Evolutionary conservation across 2,888 invertebrate species (phyloP), one percentile per base, ranked within the genome.

Genomic region (Oconnorella tubifera): DNA sequence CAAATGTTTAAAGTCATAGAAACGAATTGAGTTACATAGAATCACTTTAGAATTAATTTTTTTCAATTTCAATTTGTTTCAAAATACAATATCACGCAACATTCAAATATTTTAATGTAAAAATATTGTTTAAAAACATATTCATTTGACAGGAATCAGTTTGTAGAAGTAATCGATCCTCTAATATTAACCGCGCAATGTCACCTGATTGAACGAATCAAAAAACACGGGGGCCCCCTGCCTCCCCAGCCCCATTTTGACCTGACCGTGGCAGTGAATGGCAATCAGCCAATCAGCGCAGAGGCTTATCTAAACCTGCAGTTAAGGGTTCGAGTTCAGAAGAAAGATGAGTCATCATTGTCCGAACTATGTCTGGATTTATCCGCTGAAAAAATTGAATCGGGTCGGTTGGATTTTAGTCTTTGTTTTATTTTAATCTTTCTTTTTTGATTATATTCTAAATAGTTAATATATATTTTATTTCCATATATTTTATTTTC

Each of bases 111-210:
- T n/a, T n/a, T n/a, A n/a, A n/a, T n/a, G n/a, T n/a, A n/a, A n/a
- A n/a, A n/a, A n/a, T n/a, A n/a, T n/a, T n/a, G n/a, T n/a, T n/a
- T n/a, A n/a, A n/a, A n/a, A n/a, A n/a, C n/a, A n/a, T n/a, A n/a
- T n/a, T n/a, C n/a, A n/a, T n/a, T n/a, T n/a, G n/a, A n/a, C n/a
- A n/a, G n/a, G n/a, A n/a, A n/a, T n/a, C n/a, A n/a, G n/a, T n/a
- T n/a, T n/a, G 6, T 19, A 40, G 40, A 40, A 6, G 19, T 40
- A 40, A 74, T 80, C 25, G 66, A 76, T 28, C 82, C 82, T 2
- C 67, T 82, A 23, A 63, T 82, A 61, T 75, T 80, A 1, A 77
- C 78, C 60, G 78, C 80, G 14, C 82, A 82, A 71, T 67, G 76
- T 6, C 72, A 74, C 51, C 69, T 82, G 29, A 62, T 74, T 2